Evolutionary conservation across 2,888 invertebrate species (phyloP), one percentile per base, ranked within the genome.

Genomic region (Aspidiotus destructor): DNA sequence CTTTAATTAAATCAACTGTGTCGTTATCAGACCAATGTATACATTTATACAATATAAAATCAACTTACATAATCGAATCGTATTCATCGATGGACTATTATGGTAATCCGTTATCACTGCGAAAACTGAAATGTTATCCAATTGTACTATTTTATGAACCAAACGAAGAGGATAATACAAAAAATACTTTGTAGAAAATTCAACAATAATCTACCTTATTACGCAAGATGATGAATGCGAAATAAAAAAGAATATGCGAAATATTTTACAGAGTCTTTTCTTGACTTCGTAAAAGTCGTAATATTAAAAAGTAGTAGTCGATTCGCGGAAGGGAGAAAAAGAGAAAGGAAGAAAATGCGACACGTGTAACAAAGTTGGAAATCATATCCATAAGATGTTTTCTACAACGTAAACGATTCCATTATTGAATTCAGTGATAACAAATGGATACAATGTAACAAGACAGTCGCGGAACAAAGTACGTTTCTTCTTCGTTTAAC

Each of bases 361-460:
- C 48, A 2, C n/a, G 5, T n/a, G n/a, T 48, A 13, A 48, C 48
- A 48, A 48, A 48, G 48, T 48, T 48, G 2, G 48, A 48, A 48
- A 3, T 13, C n/a, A n/a, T 48, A 13, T 48, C 10, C 48, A 48
- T 48, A 48, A 6, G 48, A 48, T 48, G 11, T 11, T 48, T n/a
- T n/a, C 10, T 13, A 11, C 11, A 48, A 48, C 48, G 48, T 48
- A 48, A 48, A 48, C n/a, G 10, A 60, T 67, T 52, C 52, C 41
- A 48, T 58, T 55, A 60, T 28, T 64, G 16, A 40, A 67, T 48
- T 52, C 67, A 67, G 67, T 60, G 41, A 11, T 42, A 61, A 61
- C 41, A 42, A 42, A 61, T n/a, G 67, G 58, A 67, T 60, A 60
- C 67, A 52, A 17, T 60, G 44, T 40, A 10, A 15, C 48, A 48